phyloP scores from a whole-genome alignment of 2,888 invertebrate species.

The Deroplatys truncata region DNA sequence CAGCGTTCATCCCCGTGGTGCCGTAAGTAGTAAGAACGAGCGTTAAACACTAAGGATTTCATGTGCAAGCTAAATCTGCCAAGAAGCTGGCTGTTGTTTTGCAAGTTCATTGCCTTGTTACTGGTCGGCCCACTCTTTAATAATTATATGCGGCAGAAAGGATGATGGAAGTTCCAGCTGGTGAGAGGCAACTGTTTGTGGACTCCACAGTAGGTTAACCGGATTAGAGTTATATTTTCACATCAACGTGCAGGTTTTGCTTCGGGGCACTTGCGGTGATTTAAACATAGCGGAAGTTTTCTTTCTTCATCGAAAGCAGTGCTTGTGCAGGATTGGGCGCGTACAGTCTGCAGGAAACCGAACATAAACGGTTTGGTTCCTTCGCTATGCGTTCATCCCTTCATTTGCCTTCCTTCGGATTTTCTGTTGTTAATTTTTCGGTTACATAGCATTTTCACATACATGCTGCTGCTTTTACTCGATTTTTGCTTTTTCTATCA shows the following conservation, averaged over 20 bases:
- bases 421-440: background rate
- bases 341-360: background rate
- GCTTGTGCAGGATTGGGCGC: background rate
- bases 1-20: too few species aligned
- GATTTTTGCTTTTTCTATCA: too few species aligned
- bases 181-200: background rate
- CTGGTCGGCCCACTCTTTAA: background rate
- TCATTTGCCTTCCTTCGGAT: background rate
- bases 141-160: background rate
- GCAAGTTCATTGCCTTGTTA: background rate
- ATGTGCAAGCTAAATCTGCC: too few species aligned
- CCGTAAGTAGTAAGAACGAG: too few species aligned
- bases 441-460: too few species aligned
- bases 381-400: background rate
- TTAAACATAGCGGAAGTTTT: background rate
- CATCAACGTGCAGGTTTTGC: background rate
- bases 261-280: background rate
- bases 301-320: background rate
- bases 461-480: too few species aligned
- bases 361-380: background rate
- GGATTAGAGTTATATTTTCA: background rate
- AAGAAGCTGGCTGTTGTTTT: background rate
- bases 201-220: background rate
- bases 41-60: too few species aligned
- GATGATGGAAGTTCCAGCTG: background rate